These are phyloP conservation scores for Drosophila anomalata DNA, from an alignment of 2,888 invertebrate genomes.

Conservation along the genomic window DNA sequence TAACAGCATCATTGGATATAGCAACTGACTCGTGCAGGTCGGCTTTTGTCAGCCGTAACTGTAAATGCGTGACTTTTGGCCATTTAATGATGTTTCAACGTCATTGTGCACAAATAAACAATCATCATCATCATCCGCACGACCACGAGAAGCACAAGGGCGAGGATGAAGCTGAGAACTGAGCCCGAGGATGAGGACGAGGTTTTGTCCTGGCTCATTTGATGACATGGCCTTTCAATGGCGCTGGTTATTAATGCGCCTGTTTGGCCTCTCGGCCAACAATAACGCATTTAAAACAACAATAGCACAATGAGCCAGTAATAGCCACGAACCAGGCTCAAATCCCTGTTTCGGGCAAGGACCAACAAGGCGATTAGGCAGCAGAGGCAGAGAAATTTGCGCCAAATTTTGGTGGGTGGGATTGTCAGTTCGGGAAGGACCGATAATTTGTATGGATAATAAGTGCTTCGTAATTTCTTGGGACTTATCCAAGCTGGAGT, in stretches of 20 bases:
- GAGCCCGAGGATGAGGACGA: slow-evolving; percentile 4
- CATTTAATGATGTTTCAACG: slow-evolving; percentile 77
- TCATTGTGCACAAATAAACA: slow-evolving; percentile 74
- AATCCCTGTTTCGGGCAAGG: slow-evolving; percentile 42
- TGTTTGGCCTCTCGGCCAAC: slow-evolving; percentile 64
- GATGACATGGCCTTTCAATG: slow-evolving; percentile 74
- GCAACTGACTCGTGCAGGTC: slow-evolving; percentile 70
- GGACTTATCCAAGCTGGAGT: not conserved
- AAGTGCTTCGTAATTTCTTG: not conserved
- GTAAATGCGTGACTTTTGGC: slow-evolving; percentile 78
- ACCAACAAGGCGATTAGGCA: slow-evolving; percentile 70
- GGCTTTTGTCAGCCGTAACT: slow-evolving; percentile 57
- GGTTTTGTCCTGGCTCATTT: slow-evolving; percentile 67
- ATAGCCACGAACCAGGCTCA: slow-evolving; percentile 45
- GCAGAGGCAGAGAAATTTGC: slow-evolving; percentile 33
- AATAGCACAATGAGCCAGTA: slow-evolving; percentile 58
- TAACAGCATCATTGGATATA: slow-evolving; percentile 14
- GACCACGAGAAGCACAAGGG: slow-evolving; percentile 13
- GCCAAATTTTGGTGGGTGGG: slow-evolving; percentile 47
- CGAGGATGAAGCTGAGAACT: slow-evolving; percentile 5
- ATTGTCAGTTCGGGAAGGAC: slow-evolving; percentile 19
- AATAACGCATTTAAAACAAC: slow-evolving; percentile 75
- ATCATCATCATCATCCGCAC: slow-evolving; percentile 59
- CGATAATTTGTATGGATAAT: slow-evolving; percentile 6
- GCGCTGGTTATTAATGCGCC: slow-evolving; percentile 74